Conservation (phyloP, 2,113 vertebrate species). For the Ceratotherium simum region DNA sequence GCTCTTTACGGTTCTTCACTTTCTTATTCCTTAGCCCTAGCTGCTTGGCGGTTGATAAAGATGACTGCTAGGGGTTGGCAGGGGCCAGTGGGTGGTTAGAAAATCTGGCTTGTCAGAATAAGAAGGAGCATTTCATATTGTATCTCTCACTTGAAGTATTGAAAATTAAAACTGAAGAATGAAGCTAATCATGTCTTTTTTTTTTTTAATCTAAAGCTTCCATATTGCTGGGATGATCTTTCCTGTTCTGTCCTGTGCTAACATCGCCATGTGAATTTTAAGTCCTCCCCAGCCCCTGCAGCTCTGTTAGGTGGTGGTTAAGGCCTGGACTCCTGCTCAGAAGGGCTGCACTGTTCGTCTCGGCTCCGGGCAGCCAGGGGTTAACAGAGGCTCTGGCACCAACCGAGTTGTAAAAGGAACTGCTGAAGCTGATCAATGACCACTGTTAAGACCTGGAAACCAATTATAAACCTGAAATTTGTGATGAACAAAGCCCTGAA, state of each 20-base stretch:
- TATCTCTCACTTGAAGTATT: not conserved
- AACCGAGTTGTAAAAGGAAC: slow-evolving; percentile 89
- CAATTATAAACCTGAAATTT: slow-evolving; percentile 94
- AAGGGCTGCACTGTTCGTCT: slow-evolving; percentile 32
- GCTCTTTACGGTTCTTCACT: not conserved
- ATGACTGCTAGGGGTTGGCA: not conserved
- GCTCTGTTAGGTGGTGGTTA: not conserved
- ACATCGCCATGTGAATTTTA: slow-evolving; percentile 43
- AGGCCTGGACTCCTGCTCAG: not conserved
- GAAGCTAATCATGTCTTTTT: not conserved
- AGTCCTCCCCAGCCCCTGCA: not conserved
- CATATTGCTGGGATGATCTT: not conserved
- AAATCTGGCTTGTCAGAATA: slow-evolving; percentile 1
- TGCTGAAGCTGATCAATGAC: slow-evolving; percentile 92
- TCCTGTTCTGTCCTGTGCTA: not conserved
- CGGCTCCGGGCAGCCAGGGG: slow-evolving; percentile 79
- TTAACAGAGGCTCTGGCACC: slow-evolving; percentile 87
- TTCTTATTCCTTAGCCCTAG: not conserved
- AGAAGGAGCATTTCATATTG: not conserved
- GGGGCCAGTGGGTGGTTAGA: not conserved
- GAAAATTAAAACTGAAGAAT: slow-evolving; percentile 56
- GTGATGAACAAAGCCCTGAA: slow-evolving; percentile 95
- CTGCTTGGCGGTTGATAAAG: slow-evolving; percentile 19
- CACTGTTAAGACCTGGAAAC: slow-evolving; percentile 93
- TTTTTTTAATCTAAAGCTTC: slow-evolving; percentile 23